A percentile compares a stretch with the other conserved stretches of the same genome.
Conservation (phyloP, 2,113 vertebrate genomes). For the Ammodytes marinus region DNA sequence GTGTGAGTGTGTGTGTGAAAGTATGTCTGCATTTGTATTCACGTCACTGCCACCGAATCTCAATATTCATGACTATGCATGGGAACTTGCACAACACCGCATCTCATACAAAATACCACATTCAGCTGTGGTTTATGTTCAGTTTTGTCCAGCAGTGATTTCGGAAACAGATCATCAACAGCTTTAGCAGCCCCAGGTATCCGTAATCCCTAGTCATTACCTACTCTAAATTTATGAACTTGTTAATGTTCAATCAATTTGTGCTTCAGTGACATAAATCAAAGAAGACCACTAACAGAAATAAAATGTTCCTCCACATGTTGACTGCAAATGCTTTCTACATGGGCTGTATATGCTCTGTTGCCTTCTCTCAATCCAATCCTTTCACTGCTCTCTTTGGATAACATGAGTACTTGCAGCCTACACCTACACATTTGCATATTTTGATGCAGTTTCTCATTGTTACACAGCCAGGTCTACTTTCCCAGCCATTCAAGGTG, state of each 20-base stretch:
- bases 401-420: conserved; percentile 34
- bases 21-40: conserved; percentile 45
- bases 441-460: conserved; percentile 8
- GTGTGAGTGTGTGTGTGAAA: too few species aligned
- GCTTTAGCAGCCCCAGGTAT: neutral
- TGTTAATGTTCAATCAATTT: conserved; percentile 4
- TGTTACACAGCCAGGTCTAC: neutral
- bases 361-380: conserved; percentile 25
- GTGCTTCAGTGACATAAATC: neutral
- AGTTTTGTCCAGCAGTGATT: neutral
- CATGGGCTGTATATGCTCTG: neutral
- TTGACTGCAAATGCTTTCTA: neutral
- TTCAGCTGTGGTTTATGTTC: conserved; percentile 3
- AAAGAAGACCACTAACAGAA: neutral
- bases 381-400: conserved; percentile 32
- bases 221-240: neutral
- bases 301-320: neutral
- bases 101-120: conserved; percentile 1
- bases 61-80: conserved; percentile 51
- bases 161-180: neutral
- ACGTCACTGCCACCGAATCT: conserved; percentile 10
- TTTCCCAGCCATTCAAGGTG: conserved; percentile 26
- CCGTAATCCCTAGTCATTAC: conserved; percentile 9
- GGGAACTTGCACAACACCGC: conserved; percentile 23
- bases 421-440: conserved; percentile 8